Evolutionary conservation across 1,140 invertebrate genomes (phyloP), one percentile per base, ranked within the genome.

Genomic region (Brachionus plicatilis): DNA sequence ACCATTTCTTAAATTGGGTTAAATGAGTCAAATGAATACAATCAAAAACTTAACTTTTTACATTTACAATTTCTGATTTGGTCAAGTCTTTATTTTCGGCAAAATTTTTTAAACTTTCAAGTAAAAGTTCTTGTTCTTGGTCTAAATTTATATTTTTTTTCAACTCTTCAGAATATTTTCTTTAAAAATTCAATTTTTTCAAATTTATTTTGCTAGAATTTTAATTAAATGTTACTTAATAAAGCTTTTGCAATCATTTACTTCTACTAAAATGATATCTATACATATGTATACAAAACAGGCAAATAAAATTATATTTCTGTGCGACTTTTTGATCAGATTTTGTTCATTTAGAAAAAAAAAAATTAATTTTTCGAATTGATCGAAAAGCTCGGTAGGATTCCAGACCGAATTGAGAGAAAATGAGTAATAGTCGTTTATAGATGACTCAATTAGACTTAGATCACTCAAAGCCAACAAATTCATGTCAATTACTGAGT

Each of bases 381-480:
- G 79, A 24, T 41, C 24, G 6, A 82, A 45, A 8, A 45, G 33
- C 17, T 60, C 79, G 20, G 50, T 24, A 14, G 37, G 14, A 47
- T 82, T 68, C 33, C 33, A 65, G 24, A 53, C n/a, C 27, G 33
- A 45, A 47, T 29, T 65, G 3, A 65, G 60, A 60, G 79, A 82
- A 65, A 45, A 68, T 45, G 79, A 60, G 33, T 65, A 68, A 66
- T 82, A 82, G 20, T 82, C 53, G 20, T 60, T 82, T 41, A 82
- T 60, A 6, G 79, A 47, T 20, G 79, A 82, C 17, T 82, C 79
- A 68, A 82, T 82, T 2, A 82, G 53, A 27, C 37, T 45, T 45
- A 82, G 33, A 65, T 82, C 79, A 47, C 43, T 47, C 17, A 82
- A 47, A 33, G 79, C 79, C 37, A 65, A 41, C 41, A 68, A 37